Base-by-base conservation (phyloP, 2,888 invertebrate species). In the Drosophila mayaguana region DNA sequence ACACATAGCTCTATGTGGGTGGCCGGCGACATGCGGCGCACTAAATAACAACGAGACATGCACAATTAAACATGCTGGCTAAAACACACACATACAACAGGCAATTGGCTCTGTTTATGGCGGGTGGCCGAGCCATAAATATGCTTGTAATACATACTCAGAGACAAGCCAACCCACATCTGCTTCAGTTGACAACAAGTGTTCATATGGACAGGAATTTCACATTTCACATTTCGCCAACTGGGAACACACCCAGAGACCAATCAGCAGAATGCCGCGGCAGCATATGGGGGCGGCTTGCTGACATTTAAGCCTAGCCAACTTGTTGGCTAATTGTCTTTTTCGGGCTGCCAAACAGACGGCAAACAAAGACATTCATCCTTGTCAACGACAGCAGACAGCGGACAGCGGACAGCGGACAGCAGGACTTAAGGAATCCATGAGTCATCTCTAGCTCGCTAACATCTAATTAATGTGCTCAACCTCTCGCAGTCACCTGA, bases 31-130 rank as follows among this genome's bases (percentile, higher is more conserved):
- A 77, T 50, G 77, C 45, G 42, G 71, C 55, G 70, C 63, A 62
- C 64, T 62, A 75, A 87, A 83, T 72, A 84, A 65, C 87, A 75
- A 45, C 72, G 71, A 75, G 82, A 87, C 84, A 87, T 87, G 87
- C 82, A 87, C 87, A 84, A 84, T 87, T 84, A 87, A 87, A 78
- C 75, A 77, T 68, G 76, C 63, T 68, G 66, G 70, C 69, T 72
- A 73, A 72, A 63, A 72, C 57, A 76, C 57, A 81, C 75, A 34
- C 57, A 81, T 74, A 53, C 87, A 75, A 71, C 65, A 63, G 70
- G 63, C 80, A 83, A 83, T 74, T 70, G 70, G 43, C 48, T 46
- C 32, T 48, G 42, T 57, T 64, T 72, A 61, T 55, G 43, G 61
- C 57, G 57, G 54, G 72, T 54, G 22, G 51, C 50, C 63, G 60